Base-by-base conservation (phyloP, 2,113 vertebrate genomes). In the Lepidothrix coronata region DNA sequence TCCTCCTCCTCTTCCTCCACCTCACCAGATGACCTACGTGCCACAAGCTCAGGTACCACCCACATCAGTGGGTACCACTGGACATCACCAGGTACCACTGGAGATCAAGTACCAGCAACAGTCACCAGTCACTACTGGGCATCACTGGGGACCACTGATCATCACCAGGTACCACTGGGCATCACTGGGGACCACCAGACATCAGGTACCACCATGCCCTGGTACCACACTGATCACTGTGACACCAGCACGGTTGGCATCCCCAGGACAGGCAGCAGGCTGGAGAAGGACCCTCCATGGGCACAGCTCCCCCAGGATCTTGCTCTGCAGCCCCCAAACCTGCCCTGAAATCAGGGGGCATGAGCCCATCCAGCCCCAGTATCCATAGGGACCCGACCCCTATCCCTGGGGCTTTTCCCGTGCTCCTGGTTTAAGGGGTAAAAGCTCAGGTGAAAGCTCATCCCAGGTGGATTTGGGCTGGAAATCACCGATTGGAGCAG, bases 11-110 rank as follows among this genome's bases (percentile, higher is more conserved):
- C 59, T 28, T 79, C 81, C 65, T 88, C 57, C 4, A 1, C 27
- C 33, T 20, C 18, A 9, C 10, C 39, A n/a, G 55, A 15, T 0
- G 0, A 58, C 15, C 1, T 1, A 6, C 18, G n/a, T 27, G 74
- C 33, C 65, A 13, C 0, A 2, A 49, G 35, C 23, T 46, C 15
- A 7, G 22, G 19, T 15, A 14, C 19, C 52, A 30, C 6, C 3
- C 44, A 2, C 19, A 12, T 43, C 39, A 51, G 28, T 37, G 14
- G 37, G 22, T 25, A 21, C 25, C 44, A 39, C 8, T 9, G 1
- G 8, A 11, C 54, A 44, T 20, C 35, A 48, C 31, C 52, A 23
- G 35, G 17, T 12, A 35, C 51, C 37, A 16, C 55, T 18, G 12
- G 41, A 5, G 23, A 46, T 27, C 48, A 17, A 30, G 30, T 31